Base-by-base conservation (phyloP, 1,140 invertebrate genomes). In the Tetramorium simillimum region DNA sequence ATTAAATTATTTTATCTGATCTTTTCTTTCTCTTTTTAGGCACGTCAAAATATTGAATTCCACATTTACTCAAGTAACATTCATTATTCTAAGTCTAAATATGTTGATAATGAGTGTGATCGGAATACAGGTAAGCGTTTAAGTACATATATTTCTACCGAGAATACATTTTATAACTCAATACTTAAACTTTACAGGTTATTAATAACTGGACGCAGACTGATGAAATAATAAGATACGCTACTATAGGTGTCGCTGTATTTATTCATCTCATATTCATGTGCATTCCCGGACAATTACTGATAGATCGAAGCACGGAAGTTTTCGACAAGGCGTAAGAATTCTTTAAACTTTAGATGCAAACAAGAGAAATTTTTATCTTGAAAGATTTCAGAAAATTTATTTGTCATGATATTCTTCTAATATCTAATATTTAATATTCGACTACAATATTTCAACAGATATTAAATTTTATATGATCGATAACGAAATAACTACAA, bases 221-320 rank as follows among this genome's bases (percentile, higher is more conserved):
- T 10, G 58, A 37, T 14, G 62, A 80, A 46, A 9, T 69, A 69
- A 40, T 80, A 69, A 80, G 46, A 80, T 53, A 24, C 0, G 2
- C 18, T 37, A 53, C 21, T 24, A 0, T 80, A n/a, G 12, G 3
- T 24, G 4, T 21, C 2, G 46, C 0, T 67, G n/a, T 7, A 1
- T n/a, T 69, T 37, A 21, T 4, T 51, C 62, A 80, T 40, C 46
- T 80, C 3, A 5, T 80, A 53, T 40, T 18, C 4, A 51, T 80
- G 62, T 80, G 77, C 37, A 51, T 67, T 80, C 77, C 60, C 1
- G 77, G 77, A 80, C 77, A 80, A 51, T 80, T 80, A 2, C 4
- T 80, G 14, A 80, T 80, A 21, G 28, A 80, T 5, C 43, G 1
- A 53, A 80, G 77, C 28, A n/a, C 14, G n/a, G 62, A 67, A 24